These are phyloP conservation scores for Rhabdomys pumilio DNA, from an alignment of 2,797 vertebrate species.

Conservation along the genomic window DNA sequence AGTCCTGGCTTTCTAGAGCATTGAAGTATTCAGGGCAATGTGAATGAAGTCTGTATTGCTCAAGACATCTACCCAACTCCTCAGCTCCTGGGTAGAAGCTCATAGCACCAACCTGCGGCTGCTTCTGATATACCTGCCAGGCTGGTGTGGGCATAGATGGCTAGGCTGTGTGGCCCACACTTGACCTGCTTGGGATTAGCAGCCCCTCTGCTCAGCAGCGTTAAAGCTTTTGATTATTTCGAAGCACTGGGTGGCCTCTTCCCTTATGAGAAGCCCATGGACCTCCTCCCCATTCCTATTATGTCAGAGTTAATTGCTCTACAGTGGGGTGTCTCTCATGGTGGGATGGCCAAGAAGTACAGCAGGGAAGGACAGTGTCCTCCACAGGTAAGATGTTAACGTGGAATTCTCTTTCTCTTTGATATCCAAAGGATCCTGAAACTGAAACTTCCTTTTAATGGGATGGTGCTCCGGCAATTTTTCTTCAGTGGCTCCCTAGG, in stretches of 20 bases:
- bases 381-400: neutral
- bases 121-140: conserved; percentile 43
- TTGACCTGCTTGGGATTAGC: neutral
- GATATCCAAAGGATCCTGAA: neutral
- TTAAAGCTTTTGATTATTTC: conserved; percentile 40
- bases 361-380: neutral
- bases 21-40: neutral
- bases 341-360: conserved; percentile 3
- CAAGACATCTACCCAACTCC: neutral
- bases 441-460: neutral
- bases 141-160: conserved; percentile 17
- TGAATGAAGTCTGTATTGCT: neutral
- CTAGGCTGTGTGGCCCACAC: conserved; percentile 54
- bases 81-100: neutral
- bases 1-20: neutral
- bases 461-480: neutral
- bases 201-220: neutral
- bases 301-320: conserved; percentile 64
- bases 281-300: neutral
- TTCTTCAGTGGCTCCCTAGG: neutral
- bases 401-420: neutral
- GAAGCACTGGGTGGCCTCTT: conserved; percentile 38
- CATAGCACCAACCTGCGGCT: neutral
- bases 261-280: neutral
- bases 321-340: conserved; percentile 21